Base-by-base conservation (phyloP, 2,113 vertebrate genomes). In the Anhinga anhinga region DNA sequence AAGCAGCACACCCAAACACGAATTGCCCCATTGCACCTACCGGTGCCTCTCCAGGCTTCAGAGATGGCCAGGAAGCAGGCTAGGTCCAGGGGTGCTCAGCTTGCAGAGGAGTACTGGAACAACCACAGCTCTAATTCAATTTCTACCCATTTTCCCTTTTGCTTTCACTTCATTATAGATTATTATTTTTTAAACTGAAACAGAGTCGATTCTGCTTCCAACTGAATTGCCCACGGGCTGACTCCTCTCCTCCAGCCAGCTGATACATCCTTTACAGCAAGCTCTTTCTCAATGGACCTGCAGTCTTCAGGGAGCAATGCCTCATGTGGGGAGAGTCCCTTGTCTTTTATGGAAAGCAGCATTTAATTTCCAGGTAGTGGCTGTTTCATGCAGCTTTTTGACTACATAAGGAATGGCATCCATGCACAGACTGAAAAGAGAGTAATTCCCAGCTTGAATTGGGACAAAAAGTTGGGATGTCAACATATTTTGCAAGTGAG, bases 121-220 rank as follows among this genome's bases (percentile, higher is more conserved):
- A 84, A 61, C 61, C 81, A 88, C 52, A 30, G 77, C 72, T 72
- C 92, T 96, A 97, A 96, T 93, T 95, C 90, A 95, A 91, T 97
- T 96, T 88, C 90, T 93, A 49, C 70, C 92, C 86, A 90, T 92
- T 95, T 96, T 94, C 83, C 69, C 77, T 79, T 91, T 92, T 96
- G 79, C 88, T 56, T 95, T 69, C 82, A 93, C 72, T 97, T 96
- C 86, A 97, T 97, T 97, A 93, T 36, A 72, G 86, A 95, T 93
- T 88, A 93, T 93, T 96, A 92, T 96, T 96, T 81, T 94, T 94
- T 89, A 87, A 95, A 94, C 88, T 70, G 94, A 93, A 88, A 66
- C 62, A 92, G 49, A 97, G 92, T 95, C 7, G 13, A 76, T 95
- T 93, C 90, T 91, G 65, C 66, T 89, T 95, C 86, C 88, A 86